phyloP scores from a whole-genome alignment of 2,797 vertebrate genomes.

The Scleropages formosus region DNA sequence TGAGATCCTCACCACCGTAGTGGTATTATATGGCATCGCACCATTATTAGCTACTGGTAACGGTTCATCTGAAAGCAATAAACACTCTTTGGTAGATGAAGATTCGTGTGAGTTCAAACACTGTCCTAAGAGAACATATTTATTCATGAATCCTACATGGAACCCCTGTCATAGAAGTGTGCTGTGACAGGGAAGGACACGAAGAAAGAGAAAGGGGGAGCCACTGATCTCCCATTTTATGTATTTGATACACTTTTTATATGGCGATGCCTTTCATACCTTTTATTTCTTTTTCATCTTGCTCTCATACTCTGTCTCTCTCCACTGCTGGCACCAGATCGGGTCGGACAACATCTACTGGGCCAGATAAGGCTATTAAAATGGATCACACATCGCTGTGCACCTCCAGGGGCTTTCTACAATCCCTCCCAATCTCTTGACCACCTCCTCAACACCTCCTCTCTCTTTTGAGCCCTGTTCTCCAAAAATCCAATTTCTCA shows the following conservation, averaged over 20 bases:
- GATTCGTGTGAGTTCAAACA: too few species aligned
- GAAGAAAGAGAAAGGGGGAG: background rate
- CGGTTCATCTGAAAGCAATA: too few species aligned
- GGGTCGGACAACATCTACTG: slow-evolving; percentile 54
- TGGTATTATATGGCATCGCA: too few species aligned
- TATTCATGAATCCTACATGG: too few species aligned
- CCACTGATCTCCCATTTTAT: slow-evolving; percentile 44
- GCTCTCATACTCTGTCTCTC: slow-evolving; percentile 37
- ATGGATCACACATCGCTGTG: slow-evolving; percentile 63
- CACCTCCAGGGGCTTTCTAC: slow-evolving; percentile 58
- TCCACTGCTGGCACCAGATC: slow-evolving; percentile 41
- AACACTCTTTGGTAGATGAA: too few species aligned
- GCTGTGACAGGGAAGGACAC: background rate
- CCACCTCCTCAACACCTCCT: slow-evolving; percentile 23
- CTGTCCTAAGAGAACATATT: too few species aligned
- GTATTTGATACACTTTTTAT: slow-evolving; percentile 50
- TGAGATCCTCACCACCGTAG: too few species aligned
- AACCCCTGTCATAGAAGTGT: too few species aligned
- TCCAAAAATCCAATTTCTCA: slow-evolving; percentile 67
- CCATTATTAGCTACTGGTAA: too few species aligned
- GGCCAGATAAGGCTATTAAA: slow-evolving; percentile 67
- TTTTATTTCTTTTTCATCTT: slow-evolving; percentile 33
- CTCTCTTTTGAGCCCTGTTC: slow-evolving; percentile 29
- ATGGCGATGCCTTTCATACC: slow-evolving; percentile 56
- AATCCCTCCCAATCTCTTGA: slow-evolving; percentile 55